Percentiles rank a stretch among this genome's conserved stretches.
Conservation (phyloP, 2,888 invertebrate genomes). For the Pherbina coryleti region DNA sequence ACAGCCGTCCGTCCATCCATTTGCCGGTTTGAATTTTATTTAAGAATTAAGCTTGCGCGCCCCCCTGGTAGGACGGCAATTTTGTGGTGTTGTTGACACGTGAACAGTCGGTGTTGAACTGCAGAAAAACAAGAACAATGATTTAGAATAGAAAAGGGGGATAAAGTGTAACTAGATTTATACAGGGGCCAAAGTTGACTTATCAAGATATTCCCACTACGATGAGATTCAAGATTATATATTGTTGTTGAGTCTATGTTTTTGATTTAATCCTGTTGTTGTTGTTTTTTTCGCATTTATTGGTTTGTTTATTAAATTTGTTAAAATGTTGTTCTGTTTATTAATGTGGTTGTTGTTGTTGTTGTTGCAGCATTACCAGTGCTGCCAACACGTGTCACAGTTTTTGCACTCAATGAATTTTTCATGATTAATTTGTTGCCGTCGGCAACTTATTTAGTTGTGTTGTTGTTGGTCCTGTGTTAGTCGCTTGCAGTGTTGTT, state of each 20-base stretch:
- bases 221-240: conserved; percentile 25
- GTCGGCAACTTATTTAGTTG: neutral
- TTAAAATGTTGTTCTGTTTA: conserved; percentile 3
- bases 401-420: conserved; percentile 21
- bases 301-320: conserved; percentile 44
- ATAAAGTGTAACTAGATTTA: too few relatives aligned
- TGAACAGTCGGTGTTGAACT: neutral
- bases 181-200: neutral
- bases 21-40: too few relatives aligned
- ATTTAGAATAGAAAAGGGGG: neutral
- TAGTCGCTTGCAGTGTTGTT: neutral
- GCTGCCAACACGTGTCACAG: conserved; percentile 11
- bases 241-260: conserved; percentile 35
- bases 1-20: too few relatives aligned
- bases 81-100: conserved; percentile 17
- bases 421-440: conserved; percentile 19
- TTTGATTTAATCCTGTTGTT: neutral
- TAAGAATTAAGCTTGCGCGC: too few relatives aligned
- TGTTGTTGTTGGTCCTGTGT: conserved; percentile 14
- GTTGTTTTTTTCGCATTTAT: conserved; percentile 38
- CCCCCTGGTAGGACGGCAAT: neutral
- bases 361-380: conserved; percentile 21
- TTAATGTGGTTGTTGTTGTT: conserved; percentile 34
- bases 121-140: neutral
- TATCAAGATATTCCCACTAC: neutral